Conservation (phyloP, 2,888 invertebrate genomes). For the Arge pagana region DNA sequence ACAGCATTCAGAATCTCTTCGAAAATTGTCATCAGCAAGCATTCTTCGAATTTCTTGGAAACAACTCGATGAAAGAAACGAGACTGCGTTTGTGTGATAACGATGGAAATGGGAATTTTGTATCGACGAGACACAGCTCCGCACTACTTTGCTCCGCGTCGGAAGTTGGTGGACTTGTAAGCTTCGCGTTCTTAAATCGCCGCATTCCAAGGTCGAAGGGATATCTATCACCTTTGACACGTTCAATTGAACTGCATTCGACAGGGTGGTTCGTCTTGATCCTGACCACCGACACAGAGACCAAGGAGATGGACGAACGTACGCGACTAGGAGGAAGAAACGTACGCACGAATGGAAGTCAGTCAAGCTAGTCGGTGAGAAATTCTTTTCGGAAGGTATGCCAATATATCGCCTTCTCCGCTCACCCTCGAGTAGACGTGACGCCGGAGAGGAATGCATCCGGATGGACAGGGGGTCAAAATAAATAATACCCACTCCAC, state of each 20-base stretch:
- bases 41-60: too few species aligned
- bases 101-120: too few species aligned
- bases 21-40: too few species aligned
- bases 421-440: conserved; percentile 46
- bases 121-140: too few species aligned
- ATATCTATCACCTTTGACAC: conserved; percentile 53
- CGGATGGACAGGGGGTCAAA: conserved; percentile 38
- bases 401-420: conserved; percentile 56
- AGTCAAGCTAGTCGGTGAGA: conserved; percentile 37
- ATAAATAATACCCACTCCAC: conserved; percentile 47
- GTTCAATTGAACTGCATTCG: conserved; percentile 47
- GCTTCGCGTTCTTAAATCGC: too few species aligned
- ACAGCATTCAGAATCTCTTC: too few species aligned
- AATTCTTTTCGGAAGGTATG: conserved; percentile 58
- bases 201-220: conserved; percentile 50
- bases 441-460: conserved; percentile 53
- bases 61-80: too few species aligned
- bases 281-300: conserved; percentile 39
- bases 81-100: too few species aligned
- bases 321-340: conserved; percentile 37
- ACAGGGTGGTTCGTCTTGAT: conserved; percentile 16
- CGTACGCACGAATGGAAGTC: conserved; percentile 38
- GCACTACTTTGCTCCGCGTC: too few species aligned
- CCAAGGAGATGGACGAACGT: conserved; percentile 24
- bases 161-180: too few species aligned